These are phyloP conservation scores for Theocolax elegans DNA, from an alignment of 1,140 invertebrate genomes.

Conservation along the genomic window DNA sequence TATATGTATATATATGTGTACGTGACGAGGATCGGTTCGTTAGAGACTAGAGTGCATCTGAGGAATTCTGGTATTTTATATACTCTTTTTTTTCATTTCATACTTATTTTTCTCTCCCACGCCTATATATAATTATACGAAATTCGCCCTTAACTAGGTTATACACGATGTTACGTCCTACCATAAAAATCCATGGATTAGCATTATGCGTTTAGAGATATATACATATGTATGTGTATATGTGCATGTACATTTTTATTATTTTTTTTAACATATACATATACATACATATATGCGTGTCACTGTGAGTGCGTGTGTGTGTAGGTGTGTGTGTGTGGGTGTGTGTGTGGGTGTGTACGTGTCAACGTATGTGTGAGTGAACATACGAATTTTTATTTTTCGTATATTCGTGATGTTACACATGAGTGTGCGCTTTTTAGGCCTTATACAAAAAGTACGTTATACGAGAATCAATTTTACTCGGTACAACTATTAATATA, in stretches of 20 bases:
- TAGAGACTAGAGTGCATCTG: constrained; percentile 43
- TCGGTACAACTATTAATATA: too few relatives aligned
- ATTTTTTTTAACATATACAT: constrained; percentile 42
- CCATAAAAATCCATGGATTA: constrained; percentile 40
- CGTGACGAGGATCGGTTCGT: constrained; percentile 42
- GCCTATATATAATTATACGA: constrained; percentile 6
- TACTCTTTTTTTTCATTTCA: not conserved
- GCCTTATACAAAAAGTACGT: constrained; percentile 36
- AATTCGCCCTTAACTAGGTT: constrained; percentile 33
- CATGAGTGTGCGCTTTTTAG: constrained; percentile 36
- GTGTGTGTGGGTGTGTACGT: too few relatives aligned
- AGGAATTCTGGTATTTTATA: constrained; percentile 28
- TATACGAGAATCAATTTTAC: too few relatives aligned
- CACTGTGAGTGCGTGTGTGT: constrained; percentile 11
- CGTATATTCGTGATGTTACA: constrained; percentile 29
- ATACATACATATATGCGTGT: constrained; percentile 38
- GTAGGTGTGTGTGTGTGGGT: too few relatives aligned
- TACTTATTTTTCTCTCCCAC: not conserved
- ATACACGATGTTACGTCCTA: constrained; percentile 32
- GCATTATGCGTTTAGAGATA: constrained; percentile 38
- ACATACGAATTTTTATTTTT: not conserved
- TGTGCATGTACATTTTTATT: too few relatives aligned
- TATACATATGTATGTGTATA: constrained; percentile 40
- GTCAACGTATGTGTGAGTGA: constrained; percentile 7
- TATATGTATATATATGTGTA: too few relatives aligned